Conservation (phyloP, 2,113 vertebrate genomes). For the Tenrec ecaudatus region DNA sequence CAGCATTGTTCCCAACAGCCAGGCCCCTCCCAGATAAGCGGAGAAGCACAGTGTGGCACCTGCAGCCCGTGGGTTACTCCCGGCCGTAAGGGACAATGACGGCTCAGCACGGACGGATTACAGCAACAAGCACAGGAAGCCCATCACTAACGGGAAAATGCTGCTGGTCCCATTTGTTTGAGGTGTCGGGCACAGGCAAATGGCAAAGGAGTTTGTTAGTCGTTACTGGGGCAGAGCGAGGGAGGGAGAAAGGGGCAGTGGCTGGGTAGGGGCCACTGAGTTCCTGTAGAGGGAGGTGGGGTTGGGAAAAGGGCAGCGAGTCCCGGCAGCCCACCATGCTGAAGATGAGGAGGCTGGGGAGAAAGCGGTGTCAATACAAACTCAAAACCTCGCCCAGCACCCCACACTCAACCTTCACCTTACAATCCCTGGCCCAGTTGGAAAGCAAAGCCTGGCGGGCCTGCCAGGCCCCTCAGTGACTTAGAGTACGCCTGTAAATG, state of each 20-base stretch:
- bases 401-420: too few relatives aligned
- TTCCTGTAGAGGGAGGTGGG: neutral
- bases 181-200: neutral
- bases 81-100: too few relatives aligned
- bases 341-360: neutral
- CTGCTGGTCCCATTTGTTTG: neutral
- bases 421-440: too few relatives aligned
- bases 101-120: too few relatives aligned
- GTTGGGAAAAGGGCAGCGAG: neutral
- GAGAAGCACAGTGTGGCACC: too few relatives aligned
- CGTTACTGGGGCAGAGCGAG: neutral
- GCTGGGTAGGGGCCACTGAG: too few relatives aligned
- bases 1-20: neutral
- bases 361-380: neutral
- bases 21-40: neutral
- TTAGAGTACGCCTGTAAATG: neutral
- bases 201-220: neutral
- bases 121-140: accelerated
- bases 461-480: too few relatives aligned
- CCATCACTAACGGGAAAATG: neutral
- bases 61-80: too few relatives aligned
- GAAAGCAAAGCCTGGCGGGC: too few relatives aligned
- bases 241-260: neutral
- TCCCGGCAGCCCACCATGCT: neutral
- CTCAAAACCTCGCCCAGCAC: too few relatives aligned